Evolutionary conservation across 2,888 invertebrate species (phyloP), one percentile per base, ranked within the genome.

Genomic region (Andrena haemorrhoa): DNA sequence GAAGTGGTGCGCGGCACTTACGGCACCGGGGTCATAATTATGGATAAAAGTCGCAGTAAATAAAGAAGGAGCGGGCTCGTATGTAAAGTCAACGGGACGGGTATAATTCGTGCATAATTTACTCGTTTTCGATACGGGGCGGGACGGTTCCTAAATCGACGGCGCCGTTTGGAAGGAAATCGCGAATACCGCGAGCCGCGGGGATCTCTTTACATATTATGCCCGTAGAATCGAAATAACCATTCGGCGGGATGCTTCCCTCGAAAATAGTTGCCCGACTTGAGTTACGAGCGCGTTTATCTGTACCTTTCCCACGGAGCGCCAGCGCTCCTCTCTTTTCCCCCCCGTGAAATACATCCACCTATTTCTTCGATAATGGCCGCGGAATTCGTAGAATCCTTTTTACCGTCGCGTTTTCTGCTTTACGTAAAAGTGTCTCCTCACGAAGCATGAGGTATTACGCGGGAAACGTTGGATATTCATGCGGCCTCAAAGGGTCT

Each of bases 81-180:
- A 56, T 60, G 60, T 75, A 88, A 77, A 80, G 74, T 71, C 73
- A 68, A 71, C 83, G 75, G 68, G 69, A 64, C 74, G 58, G 76
- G 70, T 74, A 79, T 86, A 86, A 86, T 86, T 88, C 86, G 51
- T 58, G 83, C 86, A 88, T 86, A 85, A 86, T 86, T 86, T 85
- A 88, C 74, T 75, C 78, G 80, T 78, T 83, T 70, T 78, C 88
- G 88, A 86, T 85, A 75, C 69, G 47, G 56, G 65, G 60, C 64
- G 69, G 71, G 69, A 72, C 73, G 82, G 78, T 73, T 73, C 71
- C 82, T 77, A 87, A 86, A 86, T 86, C 86, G 82, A 82, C 65
- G 63, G 74, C n/a, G 61, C 75, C 61, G 68, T 84, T 84, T 71
- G 3, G 76, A 56, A 58, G 69, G 63, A 63, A 82, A 87, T 79